Evolutionary conservation across 1,140 invertebrate genomes (phyloP), one percentile per base, ranked within the genome.

Genomic region (Adoxophyes honmai): DNA sequence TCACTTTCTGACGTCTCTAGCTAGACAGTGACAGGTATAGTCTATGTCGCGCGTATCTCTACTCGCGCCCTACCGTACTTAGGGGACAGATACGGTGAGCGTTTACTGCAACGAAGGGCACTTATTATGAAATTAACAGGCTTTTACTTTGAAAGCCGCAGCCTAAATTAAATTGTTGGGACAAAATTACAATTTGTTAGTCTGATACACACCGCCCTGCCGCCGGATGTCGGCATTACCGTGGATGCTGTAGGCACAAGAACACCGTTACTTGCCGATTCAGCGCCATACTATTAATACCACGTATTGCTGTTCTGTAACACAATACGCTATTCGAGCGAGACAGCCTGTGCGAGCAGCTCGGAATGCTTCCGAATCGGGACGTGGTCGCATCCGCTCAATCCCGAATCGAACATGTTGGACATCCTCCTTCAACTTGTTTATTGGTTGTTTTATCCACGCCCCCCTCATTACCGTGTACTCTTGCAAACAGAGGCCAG

Each of bases 211-310:
- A 42, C 53, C 34, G 39, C 33, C 42, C 56, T 37, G 21, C 42
- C 54, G 60, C 65, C 75, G 75, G 75, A 75, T 71, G 72, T 60
- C 58, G 62, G 55, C 57, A 57, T 75, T 70, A 68, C 65, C 66
- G 65, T 70, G 65, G 39, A 78, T 66, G 70, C 67, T 75, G 73
- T 64, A 61, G 59, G 67, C 57, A 60, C 57, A 34, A 44, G 39
- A 44, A 18, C 64, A 72, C 70, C 71, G 74, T 73, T 73, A 66
- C 51, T 56, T 57, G 59, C 38, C 65, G 69, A 42, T 42, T 42
- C 13, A 15, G 38, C 38, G n/a, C 18, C 16, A 44, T 11, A 28
- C 21, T 28, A 28, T 28, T 28, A 3, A 28, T 28, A 28, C 6
- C 21, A 28, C 6, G 21, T 28, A 28, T 28, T 28, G 21, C 21